A percentile compares a stretch with the other conserved stretches of the same genome.
Evolutionary conservation across 2,888 invertebrate species (phyloP).

Genomic region (Tortricodes alternella): DNA sequence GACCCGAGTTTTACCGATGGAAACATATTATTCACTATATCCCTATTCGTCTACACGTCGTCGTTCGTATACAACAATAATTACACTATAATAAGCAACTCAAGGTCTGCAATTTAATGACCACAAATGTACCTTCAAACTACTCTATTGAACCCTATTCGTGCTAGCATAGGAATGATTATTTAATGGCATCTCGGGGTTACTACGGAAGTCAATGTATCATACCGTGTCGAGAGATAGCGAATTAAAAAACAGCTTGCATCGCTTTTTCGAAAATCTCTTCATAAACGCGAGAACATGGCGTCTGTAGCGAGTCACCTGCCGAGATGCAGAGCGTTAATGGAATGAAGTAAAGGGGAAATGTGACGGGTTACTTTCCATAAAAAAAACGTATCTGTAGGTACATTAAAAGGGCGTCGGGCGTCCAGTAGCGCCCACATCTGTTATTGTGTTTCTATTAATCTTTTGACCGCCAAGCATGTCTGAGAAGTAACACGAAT

Average conservation of each 20-base stretch:
- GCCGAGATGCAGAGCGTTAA: constrained; percentile 50
- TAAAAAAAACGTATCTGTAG: not conserved
- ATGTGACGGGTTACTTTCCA: not conserved
- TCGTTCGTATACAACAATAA: constrained; percentile 12
- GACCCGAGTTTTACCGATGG: too few species aligned
- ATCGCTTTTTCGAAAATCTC: constrained; percentile 60
- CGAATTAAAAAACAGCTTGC: constrained; percentile 55
- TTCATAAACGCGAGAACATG: constrained; percentile 59
- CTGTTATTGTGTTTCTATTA: too few species aligned
- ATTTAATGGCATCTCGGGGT: not conserved
- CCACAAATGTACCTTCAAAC: not conserved
- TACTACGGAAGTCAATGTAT: not conserved
- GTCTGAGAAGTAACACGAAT: too few species aligned
- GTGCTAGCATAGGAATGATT: not conserved
- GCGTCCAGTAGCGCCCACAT: too few species aligned
- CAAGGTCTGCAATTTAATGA: constrained; percentile 21
- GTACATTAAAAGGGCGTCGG: too few species aligned
- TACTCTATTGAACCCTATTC: not conserved
- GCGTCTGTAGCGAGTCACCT: constrained; percentile 55
- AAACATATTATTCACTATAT: too few species aligned
- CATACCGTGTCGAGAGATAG: constrained; percentile 74
- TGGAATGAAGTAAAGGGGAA: constrained; percentile 15
- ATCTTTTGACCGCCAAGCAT: too few species aligned
- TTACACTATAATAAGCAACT: constrained; percentile 1
- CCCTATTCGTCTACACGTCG: not conserved